Conservation (phyloP, 2,888 invertebrate species). For the Dasysyrphus albostriatus region DNA sequence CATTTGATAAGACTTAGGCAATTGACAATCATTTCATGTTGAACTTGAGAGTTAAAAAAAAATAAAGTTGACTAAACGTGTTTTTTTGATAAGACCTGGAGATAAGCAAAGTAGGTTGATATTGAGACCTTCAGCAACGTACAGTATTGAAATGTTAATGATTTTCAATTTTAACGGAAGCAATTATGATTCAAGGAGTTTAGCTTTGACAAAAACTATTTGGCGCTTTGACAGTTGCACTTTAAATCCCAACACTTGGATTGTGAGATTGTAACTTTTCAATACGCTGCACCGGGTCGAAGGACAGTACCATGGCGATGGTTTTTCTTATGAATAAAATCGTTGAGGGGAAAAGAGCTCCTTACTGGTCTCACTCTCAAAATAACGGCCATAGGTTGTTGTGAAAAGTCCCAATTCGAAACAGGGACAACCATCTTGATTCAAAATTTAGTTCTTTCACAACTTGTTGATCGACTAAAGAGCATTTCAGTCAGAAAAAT, state of each 20-base stretch:
- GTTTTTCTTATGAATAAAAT: too few species aligned
- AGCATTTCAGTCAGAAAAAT: slow-evolving; percentile 19
- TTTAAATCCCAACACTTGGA: too few species aligned
- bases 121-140: not conserved
- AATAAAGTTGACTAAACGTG: not conserved
- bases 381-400: too few species aligned
- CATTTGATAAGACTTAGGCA: slow-evolving; percentile 19
- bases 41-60: slow-evolving; percentile 12
- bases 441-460: not conserved
- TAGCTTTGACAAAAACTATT: not conserved
- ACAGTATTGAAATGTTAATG: not conserved
- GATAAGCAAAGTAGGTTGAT: slow-evolving; percentile 17
- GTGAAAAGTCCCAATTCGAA: too few species aligned
- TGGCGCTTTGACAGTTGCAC: not conserved
- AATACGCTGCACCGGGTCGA: too few species aligned
- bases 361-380: too few species aligned
- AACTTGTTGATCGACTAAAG: not conserved
- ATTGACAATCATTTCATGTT: slow-evolving; percentile 22
- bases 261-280: too few species aligned
- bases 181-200: not conserved
- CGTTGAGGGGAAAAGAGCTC: too few species aligned
- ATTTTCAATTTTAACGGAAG: not conserved
- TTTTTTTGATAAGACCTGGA: slow-evolving; percentile 8
- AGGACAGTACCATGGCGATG: too few species aligned
- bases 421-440: not conserved